phyloP scores from a whole-genome alignment of 2,888 invertebrate genomes.

The Peribatodes rhomboidaria region DNA sequence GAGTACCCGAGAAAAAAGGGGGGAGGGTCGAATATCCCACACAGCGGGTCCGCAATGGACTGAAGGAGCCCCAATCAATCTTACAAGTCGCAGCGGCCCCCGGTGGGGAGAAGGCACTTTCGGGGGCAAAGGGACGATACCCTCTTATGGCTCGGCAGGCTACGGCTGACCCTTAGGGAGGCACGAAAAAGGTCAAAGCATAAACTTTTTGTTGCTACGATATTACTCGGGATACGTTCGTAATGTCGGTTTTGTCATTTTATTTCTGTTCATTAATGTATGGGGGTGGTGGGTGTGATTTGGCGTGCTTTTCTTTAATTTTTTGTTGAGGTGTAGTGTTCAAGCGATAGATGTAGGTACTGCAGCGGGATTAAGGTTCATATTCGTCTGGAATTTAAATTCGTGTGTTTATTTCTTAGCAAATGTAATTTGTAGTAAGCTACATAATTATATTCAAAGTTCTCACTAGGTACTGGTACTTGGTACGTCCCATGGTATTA shows the following conservation, averaged over 20 bases:
- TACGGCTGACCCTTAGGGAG: slow-evolving; percentile 79
- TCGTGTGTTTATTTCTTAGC: too few species aligned
- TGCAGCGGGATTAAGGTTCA: neutral
- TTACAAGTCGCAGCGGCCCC: slow-evolving; percentile 82
- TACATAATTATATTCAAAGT: too few species aligned
- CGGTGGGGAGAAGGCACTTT: slow-evolving; percentile 65
- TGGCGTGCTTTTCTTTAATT: slow-evolving; percentile 28
- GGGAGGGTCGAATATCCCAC: slow-evolving; percentile 82
- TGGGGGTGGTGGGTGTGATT: slow-evolving; percentile 34
- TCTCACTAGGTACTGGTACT: too few species aligned
- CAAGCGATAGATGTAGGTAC: neutral
- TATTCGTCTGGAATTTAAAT: too few species aligned
- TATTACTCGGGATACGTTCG: slow-evolving; percentile 53
- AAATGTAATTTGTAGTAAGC: too few species aligned
- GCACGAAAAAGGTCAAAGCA: slow-evolving; percentile 74
- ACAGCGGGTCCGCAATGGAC: slow-evolving; percentile 83
- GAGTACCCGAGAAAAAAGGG: slow-evolving; percentile 80
- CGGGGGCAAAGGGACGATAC: slow-evolving; percentile 77
- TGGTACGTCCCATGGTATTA: too few species aligned
- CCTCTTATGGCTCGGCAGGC: slow-evolving; percentile 77
- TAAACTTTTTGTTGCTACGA: slow-evolving; percentile 74
- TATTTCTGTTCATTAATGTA: slow-evolving; percentile 49
- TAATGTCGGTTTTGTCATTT: slow-evolving; percentile 46
- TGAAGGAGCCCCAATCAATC: slow-evolving; percentile 87
- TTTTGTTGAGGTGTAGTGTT: neutral